Base-by-base conservation (phyloP, 2,797 vertebrate species). In the Oreonectes daqikongensis region DNA sequence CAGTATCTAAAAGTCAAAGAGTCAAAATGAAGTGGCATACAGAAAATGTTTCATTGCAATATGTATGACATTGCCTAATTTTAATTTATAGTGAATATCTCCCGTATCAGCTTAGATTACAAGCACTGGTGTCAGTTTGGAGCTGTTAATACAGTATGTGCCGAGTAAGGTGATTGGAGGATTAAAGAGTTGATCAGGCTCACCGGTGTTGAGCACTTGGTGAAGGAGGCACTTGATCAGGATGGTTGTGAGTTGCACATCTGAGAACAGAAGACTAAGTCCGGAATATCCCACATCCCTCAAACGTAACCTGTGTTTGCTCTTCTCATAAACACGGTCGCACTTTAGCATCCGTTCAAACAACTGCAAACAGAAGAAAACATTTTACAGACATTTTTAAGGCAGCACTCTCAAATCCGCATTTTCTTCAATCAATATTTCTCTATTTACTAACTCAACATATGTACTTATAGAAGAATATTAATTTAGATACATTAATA, bases 341-440 rank as follows among this genome's bases (percentile, higher is more conserved):
- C 96, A 98, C 85, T 94, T 96, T 83, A 99, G 83, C 97, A 99
- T 98, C 48, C 95, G 94, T 83, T 96, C 96, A 77, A 96, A 92
- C 52, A 99, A 88, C 97, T 99, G 84, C 78, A 77, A 12, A 84
- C 15, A 77, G 4, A 26, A 70, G 30, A 53, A 35, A 69, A 73
- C 64, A 46, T 2, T 12, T 35, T 32, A 32, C 15, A 59, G 15
- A 61, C 30, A 70, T 28, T 46, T 24, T 53, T 20, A 24, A 44
- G 14, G 12, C 40, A 42, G 12, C 3, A 14, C 9, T 4, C 42
- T 18, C 4, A 48, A 18, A 18, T 48, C 46, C 46, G 20, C 8
- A n/a, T 11, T 53, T 53, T 3, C 24, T 53, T 5, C 20, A 22
- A 52, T 10, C n/a, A 52, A 52, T 22, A 52, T 52, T 20, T 52